phyloP scores from a whole-genome alignment of 2,113 vertebrate genomes.

The Phyllostomus discolor region DNA sequence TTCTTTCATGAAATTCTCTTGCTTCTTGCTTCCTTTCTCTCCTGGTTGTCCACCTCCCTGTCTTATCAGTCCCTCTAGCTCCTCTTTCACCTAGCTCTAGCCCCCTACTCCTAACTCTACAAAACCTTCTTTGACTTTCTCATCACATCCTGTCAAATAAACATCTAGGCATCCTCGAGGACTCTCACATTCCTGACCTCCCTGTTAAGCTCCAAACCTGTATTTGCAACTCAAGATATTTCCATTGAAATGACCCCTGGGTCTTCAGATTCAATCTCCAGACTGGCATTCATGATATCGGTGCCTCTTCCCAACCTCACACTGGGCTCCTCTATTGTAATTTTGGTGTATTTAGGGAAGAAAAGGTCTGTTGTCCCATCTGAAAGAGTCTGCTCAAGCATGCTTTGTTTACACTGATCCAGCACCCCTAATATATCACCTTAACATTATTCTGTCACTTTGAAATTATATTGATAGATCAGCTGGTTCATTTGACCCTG shows the following conservation, averaged over 20 bases:
- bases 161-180: neutral
- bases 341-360: neutral
- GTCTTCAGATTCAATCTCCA: neutral
- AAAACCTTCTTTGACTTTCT: neutral
- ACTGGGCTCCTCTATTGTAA: neutral
- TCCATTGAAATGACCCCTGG: neutral
- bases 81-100: too few species aligned
- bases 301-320: neutral
- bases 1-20: neutral
- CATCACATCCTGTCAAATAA: neutral
- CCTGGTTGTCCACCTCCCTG: neutral
- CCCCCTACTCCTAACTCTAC: neutral
- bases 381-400: neutral
- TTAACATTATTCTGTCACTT: neutral
- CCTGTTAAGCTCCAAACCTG: neutral
- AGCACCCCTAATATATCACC: neutral
- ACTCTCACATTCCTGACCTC: neutral
- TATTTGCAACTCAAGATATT: neutral
- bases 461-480: neutral
- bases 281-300: neutral
- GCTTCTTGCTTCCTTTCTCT: neutral
- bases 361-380: neutral
- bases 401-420: neutral
- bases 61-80: neutral
- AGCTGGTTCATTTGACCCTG: neutral